Percentiles rank a stretch among this genome's conserved stretches.
These are phyloP conservation scores for Macroramphosus scolopax DNA, from an alignment of 2,797 vertebrate species.

Conservation along the genomic window DNA sequence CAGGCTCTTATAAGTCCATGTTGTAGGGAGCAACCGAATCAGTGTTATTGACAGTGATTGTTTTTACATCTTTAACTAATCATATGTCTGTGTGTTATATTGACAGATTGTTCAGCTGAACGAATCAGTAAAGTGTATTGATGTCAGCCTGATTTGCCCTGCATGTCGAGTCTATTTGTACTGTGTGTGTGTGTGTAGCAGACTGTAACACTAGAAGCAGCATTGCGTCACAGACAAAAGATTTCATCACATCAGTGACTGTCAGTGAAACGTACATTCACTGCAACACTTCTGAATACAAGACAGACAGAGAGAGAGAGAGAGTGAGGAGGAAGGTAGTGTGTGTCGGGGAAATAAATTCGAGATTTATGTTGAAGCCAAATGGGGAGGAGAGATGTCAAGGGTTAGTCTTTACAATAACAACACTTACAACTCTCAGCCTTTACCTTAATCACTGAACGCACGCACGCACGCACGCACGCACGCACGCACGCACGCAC, in stretches of 20 bases:
- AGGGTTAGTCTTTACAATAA: constrained; percentile 37
- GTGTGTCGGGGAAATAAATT: constrained; percentile 41
- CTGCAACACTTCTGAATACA: constrained; percentile 21
- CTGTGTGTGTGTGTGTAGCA: constrained; percentile 1
- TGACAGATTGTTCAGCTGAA: too few relatives aligned
- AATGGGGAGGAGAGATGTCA: constrained; percentile 39
- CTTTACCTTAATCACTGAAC: constrained; percentile 24
- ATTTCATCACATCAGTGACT: constrained; percentile 28
- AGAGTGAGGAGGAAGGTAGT: constrained; percentile 10
- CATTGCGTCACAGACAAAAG: constrained; percentile 12
- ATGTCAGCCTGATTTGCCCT: too few relatives aligned
- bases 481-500: constrained; percentile 19
- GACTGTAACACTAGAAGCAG: not conserved
- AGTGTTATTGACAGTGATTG: too few relatives aligned
- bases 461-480: constrained; percentile 29
- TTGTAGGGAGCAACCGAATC: too few relatives aligned
- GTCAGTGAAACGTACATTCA: constrained; percentile 7
- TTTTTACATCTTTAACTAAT: too few relatives aligned
- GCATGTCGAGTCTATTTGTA: too few relatives aligned
- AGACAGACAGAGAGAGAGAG: constrained; percentile 13
- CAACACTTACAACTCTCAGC: constrained; percentile 26
- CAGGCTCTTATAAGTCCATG: constrained; percentile 9
- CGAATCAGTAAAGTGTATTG: too few relatives aligned
- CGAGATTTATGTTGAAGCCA: constrained; percentile 33
- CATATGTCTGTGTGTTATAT: too few relatives aligned